These are phyloP conservation scores for Heliconius ethilla DNA, from an alignment of 2,888 invertebrate species.

Conservation along the genomic window DNA sequence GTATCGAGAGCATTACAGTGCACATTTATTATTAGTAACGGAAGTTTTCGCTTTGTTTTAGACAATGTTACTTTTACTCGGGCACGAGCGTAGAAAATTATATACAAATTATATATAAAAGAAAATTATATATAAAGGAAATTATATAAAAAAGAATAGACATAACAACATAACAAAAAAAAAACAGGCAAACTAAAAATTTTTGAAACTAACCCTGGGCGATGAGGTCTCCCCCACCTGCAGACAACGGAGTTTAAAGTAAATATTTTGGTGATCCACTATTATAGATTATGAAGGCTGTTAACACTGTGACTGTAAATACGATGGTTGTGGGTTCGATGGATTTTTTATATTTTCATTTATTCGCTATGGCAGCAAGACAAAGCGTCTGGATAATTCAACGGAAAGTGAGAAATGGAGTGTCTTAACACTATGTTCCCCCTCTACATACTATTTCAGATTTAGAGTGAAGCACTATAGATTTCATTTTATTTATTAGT, in stretches of 20 bases:
- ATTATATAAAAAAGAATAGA: not conserved
- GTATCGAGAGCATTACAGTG: constrained; percentile 13
- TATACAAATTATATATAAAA: not conserved
- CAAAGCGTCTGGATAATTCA: too few species aligned
- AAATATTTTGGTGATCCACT: constrained; percentile 14
- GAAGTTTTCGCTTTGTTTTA: constrained; percentile 21
- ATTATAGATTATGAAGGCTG: not conserved
- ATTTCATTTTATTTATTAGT: too few species aligned
- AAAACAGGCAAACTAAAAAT: constrained; percentile 23
- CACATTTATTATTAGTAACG: constrained; percentile 27
- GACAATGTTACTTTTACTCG: constrained; percentile 7
- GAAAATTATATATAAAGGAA: not conserved
- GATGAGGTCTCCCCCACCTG: constrained; percentile 26
- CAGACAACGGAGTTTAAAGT: constrained; percentile 17
- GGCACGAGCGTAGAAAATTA: constrained; percentile 13
- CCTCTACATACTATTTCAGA: not conserved
- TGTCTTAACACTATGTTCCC: not conserved
- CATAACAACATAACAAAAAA: constrained; percentile 2
- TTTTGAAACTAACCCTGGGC: constrained; percentile 25
- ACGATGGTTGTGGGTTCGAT: not conserved
- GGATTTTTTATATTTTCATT: too few species aligned
- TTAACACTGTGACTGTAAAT: not conserved
- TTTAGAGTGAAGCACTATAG: not conserved
- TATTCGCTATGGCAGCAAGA: too few species aligned
- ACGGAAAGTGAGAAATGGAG: too few species aligned